Evolutionary conservation across 2,888 invertebrate species (phyloP).

Genomic region (Pterostichus madidus): DNA sequence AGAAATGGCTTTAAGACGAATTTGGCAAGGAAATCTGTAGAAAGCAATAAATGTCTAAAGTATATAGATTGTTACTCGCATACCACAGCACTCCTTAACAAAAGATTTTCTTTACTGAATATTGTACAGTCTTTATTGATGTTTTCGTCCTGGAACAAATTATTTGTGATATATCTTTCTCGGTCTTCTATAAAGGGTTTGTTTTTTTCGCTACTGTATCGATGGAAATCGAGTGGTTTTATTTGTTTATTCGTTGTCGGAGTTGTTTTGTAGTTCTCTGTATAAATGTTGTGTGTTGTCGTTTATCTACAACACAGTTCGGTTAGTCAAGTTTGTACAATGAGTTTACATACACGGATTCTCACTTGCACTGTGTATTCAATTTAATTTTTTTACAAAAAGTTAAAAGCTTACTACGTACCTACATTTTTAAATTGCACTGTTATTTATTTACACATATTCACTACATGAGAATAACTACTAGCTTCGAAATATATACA

Average conservation of each 20-base stretch:
- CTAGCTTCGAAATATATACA: too few relatives aligned
- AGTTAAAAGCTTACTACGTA: not conserved
- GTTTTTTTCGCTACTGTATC: conserved; percentile 28
- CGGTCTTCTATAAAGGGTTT: conserved; percentile 21
- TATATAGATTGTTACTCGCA: conserved; percentile 31
- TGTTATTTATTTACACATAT: not conserved
- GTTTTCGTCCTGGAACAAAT: conserved; percentile 32
- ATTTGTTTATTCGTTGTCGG: conserved; percentile 8
- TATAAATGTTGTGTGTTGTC: conserved; percentile 42
- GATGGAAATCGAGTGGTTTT: conserved; percentile 35
- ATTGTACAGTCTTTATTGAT: conserved; percentile 48
- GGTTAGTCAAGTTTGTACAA: conserved; percentile 38
- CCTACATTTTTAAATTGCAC: conserved; percentile 10
- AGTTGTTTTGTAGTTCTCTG: conserved; percentile 33
- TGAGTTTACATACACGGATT: conserved; percentile 38
- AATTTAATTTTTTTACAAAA: conserved; percentile 36
- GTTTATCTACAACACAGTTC: conserved; percentile 36
- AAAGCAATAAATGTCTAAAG: conserved; percentile 52
- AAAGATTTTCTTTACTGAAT: conserved; percentile 52
- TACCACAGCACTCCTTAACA: conserved; percentile 30
- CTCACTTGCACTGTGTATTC: conserved; percentile 29
- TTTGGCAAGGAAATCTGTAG: conserved; percentile 51
- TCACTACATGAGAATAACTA: not conserved
- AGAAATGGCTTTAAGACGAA: conserved; percentile 27
- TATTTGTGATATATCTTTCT: conserved; percentile 49